Percentiles rank a stretch among this genome's conserved stretches.
These are phyloP conservation scores for Melolontha melolontha DNA, from an alignment of 2,888 invertebrate species.

Conservation along the genomic window DNA sequence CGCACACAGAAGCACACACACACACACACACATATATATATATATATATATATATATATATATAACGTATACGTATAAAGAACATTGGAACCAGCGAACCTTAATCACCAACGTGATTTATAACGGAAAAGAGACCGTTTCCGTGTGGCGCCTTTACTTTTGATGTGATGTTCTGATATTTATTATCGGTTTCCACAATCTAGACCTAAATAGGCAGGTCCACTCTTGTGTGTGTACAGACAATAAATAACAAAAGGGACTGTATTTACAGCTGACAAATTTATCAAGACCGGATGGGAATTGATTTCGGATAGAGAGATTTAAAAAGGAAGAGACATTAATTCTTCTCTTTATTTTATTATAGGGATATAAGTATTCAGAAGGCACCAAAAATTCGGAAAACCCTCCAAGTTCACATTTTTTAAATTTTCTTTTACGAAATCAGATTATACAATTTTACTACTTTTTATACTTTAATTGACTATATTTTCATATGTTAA, in stretches of 20 bases:
- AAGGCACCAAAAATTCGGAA: no score
- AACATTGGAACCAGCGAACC: slow-evolving; percentile 42
- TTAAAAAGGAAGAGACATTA: slow-evolving; percentile 11
- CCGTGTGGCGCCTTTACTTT: slow-evolving; percentile 46
- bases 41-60: background rate
- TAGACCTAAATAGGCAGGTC: slow-evolving; percentile 39
- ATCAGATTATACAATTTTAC: no score
- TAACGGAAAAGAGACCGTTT: slow-evolving; percentile 45
- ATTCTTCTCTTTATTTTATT: slow-evolving; percentile 14
- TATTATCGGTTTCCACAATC: slow-evolving; percentile 41
- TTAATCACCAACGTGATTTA: slow-evolving; percentile 48
- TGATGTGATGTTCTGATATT: slow-evolving; percentile 38
- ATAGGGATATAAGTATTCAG: background rate
- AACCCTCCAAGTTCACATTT: no score
- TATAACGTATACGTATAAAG: slow-evolving; percentile 13
- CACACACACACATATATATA: no score
- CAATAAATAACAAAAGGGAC: slow-evolving; percentile 39
- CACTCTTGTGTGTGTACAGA: slow-evolving; percentile 23
- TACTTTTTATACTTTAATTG: no score
- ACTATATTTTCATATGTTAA: no score
- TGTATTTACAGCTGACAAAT: slow-evolving; percentile 38
- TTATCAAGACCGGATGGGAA: slow-evolving; percentile 37
- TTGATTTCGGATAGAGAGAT: slow-evolving; percentile 31
- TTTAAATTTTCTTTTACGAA: no score
- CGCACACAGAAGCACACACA: no score